phyloP scores from a whole-genome alignment of 2,113 vertebrate species.

The Condylura cristata region DNA sequence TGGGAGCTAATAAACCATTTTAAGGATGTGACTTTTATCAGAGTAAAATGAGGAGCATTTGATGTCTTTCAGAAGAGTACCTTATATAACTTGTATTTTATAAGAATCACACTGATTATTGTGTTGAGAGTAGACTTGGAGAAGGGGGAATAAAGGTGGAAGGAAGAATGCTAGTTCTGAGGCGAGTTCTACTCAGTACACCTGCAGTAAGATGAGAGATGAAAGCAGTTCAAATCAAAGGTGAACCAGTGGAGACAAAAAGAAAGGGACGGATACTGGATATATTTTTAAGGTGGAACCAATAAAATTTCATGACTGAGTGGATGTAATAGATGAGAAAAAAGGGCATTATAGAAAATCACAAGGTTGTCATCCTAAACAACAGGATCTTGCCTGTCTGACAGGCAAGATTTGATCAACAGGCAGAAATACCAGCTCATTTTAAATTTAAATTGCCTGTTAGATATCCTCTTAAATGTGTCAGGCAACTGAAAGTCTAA shows the following conservation, averaged over 20 bases:
- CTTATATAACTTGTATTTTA: background rate
- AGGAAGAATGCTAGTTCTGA: background rate
- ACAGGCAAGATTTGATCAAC: background rate
- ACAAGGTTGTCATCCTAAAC: background rate
- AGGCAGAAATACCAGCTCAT: background rate
- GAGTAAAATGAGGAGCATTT: background rate
- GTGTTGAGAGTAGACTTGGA: background rate
- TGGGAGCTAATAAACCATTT: background rate
- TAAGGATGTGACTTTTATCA: slow-evolving; percentile 13
- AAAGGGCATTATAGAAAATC: background rate
- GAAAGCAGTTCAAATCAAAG: background rate
- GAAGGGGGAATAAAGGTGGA: background rate
- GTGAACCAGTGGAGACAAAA: background rate
- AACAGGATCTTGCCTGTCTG: background rate
- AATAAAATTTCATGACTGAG: background rate
- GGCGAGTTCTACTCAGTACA: background rate
- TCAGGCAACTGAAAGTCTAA: background rate
- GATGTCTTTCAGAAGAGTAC: background rate
- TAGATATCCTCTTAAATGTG: background rate
- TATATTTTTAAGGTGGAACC: background rate
- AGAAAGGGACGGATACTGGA: background rate
- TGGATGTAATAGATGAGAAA: background rate
- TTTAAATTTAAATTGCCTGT: background rate
- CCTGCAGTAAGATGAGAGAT: background rate
- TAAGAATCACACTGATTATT: background rate